Evolutionary conservation across 2,888 invertebrate species (phyloP).

Genomic region (Idaea dimidiata): DNA sequence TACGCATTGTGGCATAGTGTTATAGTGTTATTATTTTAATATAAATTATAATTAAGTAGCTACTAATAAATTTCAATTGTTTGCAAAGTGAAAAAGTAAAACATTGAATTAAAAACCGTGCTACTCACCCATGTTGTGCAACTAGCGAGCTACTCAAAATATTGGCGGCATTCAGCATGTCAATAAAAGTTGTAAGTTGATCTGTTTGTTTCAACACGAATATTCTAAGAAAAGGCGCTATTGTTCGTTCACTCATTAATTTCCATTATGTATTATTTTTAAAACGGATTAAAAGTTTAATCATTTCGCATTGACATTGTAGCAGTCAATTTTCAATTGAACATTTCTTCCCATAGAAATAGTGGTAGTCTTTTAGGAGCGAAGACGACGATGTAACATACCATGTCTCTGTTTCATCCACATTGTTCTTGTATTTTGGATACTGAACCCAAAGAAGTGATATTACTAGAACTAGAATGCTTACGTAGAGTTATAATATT

Average conservation of each 20-base stretch:
- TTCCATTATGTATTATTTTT: too few relatives aligned
- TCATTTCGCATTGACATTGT: neutral
- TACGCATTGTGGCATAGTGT: too few relatives aligned
- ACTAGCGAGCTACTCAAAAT: neutral
- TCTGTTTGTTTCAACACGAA: neutral
- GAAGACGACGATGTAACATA: too few relatives aligned
- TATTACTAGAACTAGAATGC: too few relatives aligned
- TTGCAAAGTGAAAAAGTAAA: neutral
- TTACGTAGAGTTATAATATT: too few relatives aligned
- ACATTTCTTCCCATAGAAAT: too few relatives aligned
- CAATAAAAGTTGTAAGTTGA: constrained; percentile 13
- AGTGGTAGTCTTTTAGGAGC: too few relatives aligned
- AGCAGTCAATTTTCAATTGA: neutral
- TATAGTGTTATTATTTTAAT: too few relatives aligned
- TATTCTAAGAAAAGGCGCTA: constrained; percentile 20
- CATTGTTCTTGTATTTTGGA: too few relatives aligned
- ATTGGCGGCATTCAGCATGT: neutral
- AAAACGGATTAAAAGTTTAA: neutral
- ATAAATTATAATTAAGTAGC: too few relatives aligned
- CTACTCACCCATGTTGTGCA: neutral
- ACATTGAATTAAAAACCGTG: neutral
- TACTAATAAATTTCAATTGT: neutral
- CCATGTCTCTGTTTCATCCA: too few relatives aligned
- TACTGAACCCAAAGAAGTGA: too few relatives aligned
- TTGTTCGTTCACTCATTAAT: constrained; percentile 22